These are phyloP conservation scores for Sarcophilus harrisii DNA, from an alignment of 2,797 vertebrate genomes.

Conservation along the genomic window DNA sequence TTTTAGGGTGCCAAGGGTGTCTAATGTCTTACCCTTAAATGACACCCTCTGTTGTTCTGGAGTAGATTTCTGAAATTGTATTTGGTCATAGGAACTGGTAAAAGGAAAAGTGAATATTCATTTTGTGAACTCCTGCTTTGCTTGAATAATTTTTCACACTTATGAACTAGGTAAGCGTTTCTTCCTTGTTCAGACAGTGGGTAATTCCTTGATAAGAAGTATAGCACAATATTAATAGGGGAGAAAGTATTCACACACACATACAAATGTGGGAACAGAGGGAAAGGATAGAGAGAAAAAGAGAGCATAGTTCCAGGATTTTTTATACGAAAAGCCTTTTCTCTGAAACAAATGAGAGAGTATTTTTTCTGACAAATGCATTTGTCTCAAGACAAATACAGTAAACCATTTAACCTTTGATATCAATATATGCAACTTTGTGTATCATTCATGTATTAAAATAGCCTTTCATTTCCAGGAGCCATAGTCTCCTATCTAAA, in stretches of 20 bases:
- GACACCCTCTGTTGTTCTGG: background rate
- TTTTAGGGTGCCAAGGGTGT: background rate
- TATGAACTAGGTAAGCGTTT: background rate
- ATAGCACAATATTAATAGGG: no score
- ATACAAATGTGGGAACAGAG: no score
- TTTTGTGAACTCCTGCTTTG: background rate
- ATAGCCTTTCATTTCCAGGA: background rate
- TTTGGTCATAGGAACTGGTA: background rate
- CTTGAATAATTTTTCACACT: background rate
- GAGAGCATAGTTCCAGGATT: background rate
- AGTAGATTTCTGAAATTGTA: background rate
- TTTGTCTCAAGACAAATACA: background rate
- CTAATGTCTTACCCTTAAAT: background rate
- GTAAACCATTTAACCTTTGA: background rate
- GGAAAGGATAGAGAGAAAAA: no score
- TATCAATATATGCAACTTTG: background rate
- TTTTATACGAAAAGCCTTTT: background rate
- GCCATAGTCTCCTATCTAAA: background rate
- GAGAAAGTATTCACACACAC: no score
- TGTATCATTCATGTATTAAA: background rate
- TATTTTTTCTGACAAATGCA: background rate
- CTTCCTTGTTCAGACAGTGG: no score
- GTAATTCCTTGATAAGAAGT: no score
- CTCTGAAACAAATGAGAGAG: background rate
- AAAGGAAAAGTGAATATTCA: background rate